Evolutionary conservation across 1,140 invertebrate genomes (phyloP).

Genomic region (Yoshiicerus persimilis): DNA sequence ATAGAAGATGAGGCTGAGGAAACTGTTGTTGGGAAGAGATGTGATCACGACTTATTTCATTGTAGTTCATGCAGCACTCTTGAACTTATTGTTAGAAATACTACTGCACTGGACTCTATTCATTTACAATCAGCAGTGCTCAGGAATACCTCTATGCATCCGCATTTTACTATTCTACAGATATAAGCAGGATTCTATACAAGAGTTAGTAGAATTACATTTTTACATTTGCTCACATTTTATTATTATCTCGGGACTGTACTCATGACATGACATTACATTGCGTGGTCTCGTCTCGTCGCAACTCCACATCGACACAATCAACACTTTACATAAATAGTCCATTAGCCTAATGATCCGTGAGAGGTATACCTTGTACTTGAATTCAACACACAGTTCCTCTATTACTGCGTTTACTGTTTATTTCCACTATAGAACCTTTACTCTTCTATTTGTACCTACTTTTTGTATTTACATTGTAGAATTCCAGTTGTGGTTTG

Average conservation of each 20-base stretch:
- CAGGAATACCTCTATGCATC: no score
- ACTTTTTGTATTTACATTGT: neutral
- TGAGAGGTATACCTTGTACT: conserved; percentile 15
- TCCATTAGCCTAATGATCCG: conserved; percentile 36
- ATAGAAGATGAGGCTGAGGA: neutral
- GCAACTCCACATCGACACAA: neutral
- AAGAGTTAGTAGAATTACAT: no score
- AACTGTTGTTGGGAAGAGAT: neutral
- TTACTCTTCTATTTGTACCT: neutral
- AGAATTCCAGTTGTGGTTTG: neutral
- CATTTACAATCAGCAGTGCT: neutral
- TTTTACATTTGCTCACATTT: no score
- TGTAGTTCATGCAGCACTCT: neutral
- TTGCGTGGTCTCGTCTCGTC: neutral
- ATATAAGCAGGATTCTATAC: no score
- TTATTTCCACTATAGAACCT: neutral
- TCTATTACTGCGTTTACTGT: no score
- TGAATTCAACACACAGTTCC: no score
- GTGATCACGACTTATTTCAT: neutral
- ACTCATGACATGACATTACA: neutral
- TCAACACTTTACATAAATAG: conserved; percentile 39
- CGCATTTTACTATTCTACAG: neutral
- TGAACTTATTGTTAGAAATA: no score
- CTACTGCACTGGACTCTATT: no score
- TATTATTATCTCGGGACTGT: neutral